These are phyloP conservation scores for Orgyia antiqua DNA, from an alignment of 2,888 invertebrate species.

Conservation along the genomic window DNA sequence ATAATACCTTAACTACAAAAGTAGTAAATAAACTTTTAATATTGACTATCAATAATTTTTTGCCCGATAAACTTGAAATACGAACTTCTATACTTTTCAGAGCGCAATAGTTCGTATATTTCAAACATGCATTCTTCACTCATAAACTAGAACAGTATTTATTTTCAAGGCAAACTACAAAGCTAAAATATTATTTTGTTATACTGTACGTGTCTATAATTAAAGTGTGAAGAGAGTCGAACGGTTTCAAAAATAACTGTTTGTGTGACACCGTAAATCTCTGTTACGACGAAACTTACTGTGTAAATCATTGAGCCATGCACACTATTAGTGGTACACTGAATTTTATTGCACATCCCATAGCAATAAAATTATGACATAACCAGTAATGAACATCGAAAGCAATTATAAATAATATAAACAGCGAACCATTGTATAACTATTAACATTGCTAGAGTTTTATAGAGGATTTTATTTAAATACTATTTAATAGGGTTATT, in stretches of 20 bases:
- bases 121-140: conserved; percentile 22
- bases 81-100: conserved; percentile 10
- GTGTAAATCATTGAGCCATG: conserved; percentile 59
- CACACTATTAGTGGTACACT: conserved; percentile 56
- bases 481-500: too few species aligned
- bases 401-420: too few species aligned
- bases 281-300: conserved; percentile 58
- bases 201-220: conserved; percentile 65
- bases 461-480: too few species aligned
- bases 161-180: conserved; percentile 49
- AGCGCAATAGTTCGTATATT: conserved; percentile 12
- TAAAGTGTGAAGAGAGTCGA: conserved; percentile 67
- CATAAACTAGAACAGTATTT: conserved; percentile 44
- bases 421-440: too few species aligned
- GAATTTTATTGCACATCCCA: conserved; percentile 59
- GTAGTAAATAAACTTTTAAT: too few species aligned
- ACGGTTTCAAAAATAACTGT: conserved; percentile 64
- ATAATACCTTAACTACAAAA: too few species aligned
- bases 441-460: too few species aligned
- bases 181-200: conserved; percentile 59
- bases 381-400: conserved; percentile 48
- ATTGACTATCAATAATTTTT: too few species aligned
- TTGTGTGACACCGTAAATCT: conserved; percentile 70
- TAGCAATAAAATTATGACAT: conserved; percentile 59
- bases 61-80: conserved; percentile 18